These are phyloP conservation scores for Drosophila setifemur DNA, from an alignment of 1,140 invertebrate genomes.

Conservation along the genomic window DNA sequence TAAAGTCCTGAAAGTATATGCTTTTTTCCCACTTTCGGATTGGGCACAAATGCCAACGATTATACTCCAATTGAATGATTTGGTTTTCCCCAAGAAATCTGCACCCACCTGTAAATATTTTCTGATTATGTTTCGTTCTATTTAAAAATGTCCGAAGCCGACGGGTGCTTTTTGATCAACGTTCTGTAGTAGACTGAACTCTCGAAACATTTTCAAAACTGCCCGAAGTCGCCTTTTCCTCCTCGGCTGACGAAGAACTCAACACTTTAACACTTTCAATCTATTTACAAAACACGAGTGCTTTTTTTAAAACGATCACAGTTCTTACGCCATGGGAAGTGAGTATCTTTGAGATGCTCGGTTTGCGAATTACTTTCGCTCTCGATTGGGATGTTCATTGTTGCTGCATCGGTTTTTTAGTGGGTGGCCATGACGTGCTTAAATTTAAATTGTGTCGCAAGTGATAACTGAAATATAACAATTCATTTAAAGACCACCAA, in stretches of 20 bases:
- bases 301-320: conserved; percentile 44
- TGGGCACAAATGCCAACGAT: background rate
- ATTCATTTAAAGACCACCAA: background rate
- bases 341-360: background rate
- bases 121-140: conserved; percentile 38
- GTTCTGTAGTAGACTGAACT: conserved; percentile 51
- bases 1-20: background rate
- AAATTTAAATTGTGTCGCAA: conserved; percentile 45
- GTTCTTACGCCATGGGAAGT: conserved; percentile 13
- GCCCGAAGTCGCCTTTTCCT: conserved; percentile 28
- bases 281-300: conserved; percentile 70
- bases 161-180: conserved; percentile 8
- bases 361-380: conserved; percentile 53
- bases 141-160: conserved; percentile 5
- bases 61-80: background rate
- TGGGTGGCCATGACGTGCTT: conserved; percentile 39
- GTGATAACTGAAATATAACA: conserved; percentile 5
- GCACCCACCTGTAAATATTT: conserved; percentile 69
- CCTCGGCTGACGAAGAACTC: conserved; percentile 39
- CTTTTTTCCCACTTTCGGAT: background rate
- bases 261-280: conserved; percentile 56
- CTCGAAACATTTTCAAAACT: conserved; percentile 48
- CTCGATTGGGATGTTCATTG: conserved; percentile 26
- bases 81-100: background rate
- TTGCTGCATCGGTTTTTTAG: background rate